Base-by-base conservation (phyloP, 2,797 vertebrate genomes). In the Emys orbicularis region DNA sequence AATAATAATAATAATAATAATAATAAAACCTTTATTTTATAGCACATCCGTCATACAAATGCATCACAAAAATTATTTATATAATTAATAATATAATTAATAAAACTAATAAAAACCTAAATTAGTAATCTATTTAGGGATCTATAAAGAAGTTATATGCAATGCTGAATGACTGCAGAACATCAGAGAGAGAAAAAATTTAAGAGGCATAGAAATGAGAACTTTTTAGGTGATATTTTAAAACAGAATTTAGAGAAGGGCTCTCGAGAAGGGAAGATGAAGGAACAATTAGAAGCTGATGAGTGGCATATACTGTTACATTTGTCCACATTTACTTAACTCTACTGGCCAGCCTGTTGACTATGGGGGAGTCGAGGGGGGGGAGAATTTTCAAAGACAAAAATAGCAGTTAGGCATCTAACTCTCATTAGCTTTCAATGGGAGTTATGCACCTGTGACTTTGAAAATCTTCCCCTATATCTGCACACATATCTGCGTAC, bases 81-180 rank as follows among this genome's bases (percentile, higher is more conserved):
- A 89, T 77, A 89, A 49, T 15, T 68, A 90, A 79, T 25, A 3
- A 87, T 74, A 88, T 68, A 89, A 79, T 25, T 57, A 92, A 61
- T 61, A 86, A 92, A 94, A 91, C 90, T 90, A 85, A 84, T 54
- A 94, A 86, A 37, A 61, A 54, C 86, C 91, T 91, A 85, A 76
- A 74, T 79, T 54, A 86, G 53, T 47, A 59, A 6, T 44, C 25
- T 57, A 25, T 82, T 88, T 90, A 88, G 87, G 76, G 87, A 85
- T 91, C 89, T 77, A 88, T 21, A 90, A 83, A 83, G 1, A 29
- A 96, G 92, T 89, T 94, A 81, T 95, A 92, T 80, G 96, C 96
- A 96, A 97, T 96, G 96, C 96, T 84, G 90, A 92, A 94, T 90
- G 95, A 93, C 92, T 50, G 88, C 94, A 94, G 93, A 94, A 94